Conservation (phyloP, 2,888 invertebrate species). For the Octodonta nipae region DNA sequence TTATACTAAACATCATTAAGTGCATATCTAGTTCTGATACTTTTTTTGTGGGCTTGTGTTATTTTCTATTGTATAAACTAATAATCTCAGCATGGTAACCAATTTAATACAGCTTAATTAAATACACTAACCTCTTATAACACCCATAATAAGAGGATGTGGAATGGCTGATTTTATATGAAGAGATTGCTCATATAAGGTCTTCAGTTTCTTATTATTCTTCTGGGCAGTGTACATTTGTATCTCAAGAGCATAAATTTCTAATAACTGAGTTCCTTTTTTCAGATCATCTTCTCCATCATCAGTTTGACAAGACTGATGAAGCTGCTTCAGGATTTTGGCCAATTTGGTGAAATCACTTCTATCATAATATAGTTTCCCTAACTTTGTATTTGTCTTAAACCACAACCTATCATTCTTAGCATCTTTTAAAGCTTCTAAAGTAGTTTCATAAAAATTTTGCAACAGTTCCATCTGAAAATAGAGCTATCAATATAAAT, state of each 20-base stretch:
- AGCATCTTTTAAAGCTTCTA: slow-evolving; percentile 90
- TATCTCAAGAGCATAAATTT: slow-evolving; percentile 97
- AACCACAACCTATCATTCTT: slow-evolving; percentile 99
- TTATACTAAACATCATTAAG: no score
- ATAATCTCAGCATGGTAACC: no score
- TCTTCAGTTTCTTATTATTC: slow-evolving; percentile 94
- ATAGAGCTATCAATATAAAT: neutral
- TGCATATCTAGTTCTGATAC: no score
- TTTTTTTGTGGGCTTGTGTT: no score
- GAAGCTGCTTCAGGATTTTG: slow-evolving; percentile 91
- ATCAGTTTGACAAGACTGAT: slow-evolving; percentile 94
- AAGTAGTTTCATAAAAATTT: slow-evolving; percentile 94
- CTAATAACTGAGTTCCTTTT: slow-evolving; percentile 92
- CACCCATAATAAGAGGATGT: slow-evolving; percentile 99
- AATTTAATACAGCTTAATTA: no score
- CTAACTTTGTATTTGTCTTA: slow-evolving; percentile 97
- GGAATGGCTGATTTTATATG: slow-evolving; percentile 99
- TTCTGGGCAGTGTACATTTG: slow-evolving; percentile 99
- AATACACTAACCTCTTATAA: slow-evolving; percentile 69
- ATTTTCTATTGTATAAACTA: no score
- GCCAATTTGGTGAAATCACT: slow-evolving; percentile 88
- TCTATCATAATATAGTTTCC: slow-evolving; percentile 94
- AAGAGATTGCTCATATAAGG: slow-evolving; percentile 92
- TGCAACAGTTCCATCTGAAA: slow-evolving; percentile 88
- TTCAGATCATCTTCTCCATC: slow-evolving; percentile 96